These are phyloP conservation scores for Hirtodrosophila cameraria DNA, from an alignment of 2,888 invertebrate genomes.

Conservation along the genomic window DNA sequence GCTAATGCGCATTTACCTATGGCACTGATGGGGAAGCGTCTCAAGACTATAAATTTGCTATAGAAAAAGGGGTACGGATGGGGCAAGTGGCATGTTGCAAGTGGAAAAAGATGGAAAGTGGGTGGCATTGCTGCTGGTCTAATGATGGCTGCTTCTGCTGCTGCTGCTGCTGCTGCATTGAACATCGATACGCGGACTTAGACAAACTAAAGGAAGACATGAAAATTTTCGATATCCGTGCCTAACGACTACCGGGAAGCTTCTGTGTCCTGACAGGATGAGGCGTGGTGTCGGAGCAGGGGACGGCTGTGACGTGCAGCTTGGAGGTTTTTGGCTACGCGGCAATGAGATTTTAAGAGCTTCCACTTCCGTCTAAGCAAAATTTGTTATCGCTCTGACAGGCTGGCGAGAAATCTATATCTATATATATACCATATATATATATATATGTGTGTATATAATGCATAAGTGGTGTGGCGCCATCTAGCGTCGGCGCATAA, in stretches of 20 bases:
- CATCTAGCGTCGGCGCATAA: conserved; percentile 8
- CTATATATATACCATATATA: too few relatives aligned
- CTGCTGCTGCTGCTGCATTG: conserved; percentile 27
- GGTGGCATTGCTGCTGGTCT: conserved; percentile 34
- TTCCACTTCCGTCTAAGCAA: conserved; percentile 75
- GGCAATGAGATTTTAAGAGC: conserved; percentile 79
- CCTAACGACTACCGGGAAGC: conserved; percentile 67
- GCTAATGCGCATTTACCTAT: conserved; percentile 71
- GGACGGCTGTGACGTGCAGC: neutral
- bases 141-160: conserved; percentile 53
- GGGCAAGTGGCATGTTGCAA: neutral
- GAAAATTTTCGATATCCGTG: conserved; percentile 79
- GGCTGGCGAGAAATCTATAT: conserved; percentile 33
- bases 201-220: conserved; percentile 80
- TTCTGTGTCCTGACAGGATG: neutral
- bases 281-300: neutral
- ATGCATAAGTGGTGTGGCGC: conserved; percentile 43
- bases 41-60: conserved; percentile 67
- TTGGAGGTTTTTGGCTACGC: conserved; percentile 18
- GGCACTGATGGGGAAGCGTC: conserved; percentile 44
- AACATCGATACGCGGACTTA: conserved; percentile 50
- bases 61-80: conserved; percentile 9
- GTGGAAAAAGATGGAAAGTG: neutral
- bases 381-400: conserved; percentile 71
- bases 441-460: conserved; percentile 27